These are phyloP conservation scores for Varanus salvator DNA, from an alignment of 2,113 vertebrate genomes.

Conservation along the genomic window DNA sequence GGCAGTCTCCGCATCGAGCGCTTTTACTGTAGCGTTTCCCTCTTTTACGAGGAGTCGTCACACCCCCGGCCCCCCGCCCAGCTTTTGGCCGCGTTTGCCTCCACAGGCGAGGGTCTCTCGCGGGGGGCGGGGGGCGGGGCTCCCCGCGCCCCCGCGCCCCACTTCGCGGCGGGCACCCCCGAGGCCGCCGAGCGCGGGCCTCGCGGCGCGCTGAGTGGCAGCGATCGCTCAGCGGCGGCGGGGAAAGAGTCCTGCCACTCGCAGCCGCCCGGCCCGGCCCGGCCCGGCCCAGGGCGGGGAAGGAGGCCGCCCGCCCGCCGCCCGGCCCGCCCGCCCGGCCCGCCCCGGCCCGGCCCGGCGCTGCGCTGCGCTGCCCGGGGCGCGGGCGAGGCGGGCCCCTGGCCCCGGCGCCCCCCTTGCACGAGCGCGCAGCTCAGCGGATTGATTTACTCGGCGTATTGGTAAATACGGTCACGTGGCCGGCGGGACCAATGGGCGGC, in stretches of 20 bases:
- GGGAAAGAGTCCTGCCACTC: slow-evolving; percentile 84
- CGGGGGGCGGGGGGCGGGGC: not conserved
- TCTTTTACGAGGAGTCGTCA: slow-evolving; percentile 72
- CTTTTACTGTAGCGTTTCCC: slow-evolving; percentile 71
- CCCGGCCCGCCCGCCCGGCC: too few relatives aligned
- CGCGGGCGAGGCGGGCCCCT: too few relatives aligned
- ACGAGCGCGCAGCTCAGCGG: slow-evolving; percentile 79
- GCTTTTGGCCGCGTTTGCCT: slow-evolving; percentile 67
- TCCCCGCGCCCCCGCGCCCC: too few relatives aligned
- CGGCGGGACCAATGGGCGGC: slow-evolving; percentile 96
- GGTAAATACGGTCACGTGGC: slow-evolving; percentile 99
- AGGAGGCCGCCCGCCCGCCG: not conserved
- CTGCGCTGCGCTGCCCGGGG: too few relatives aligned
- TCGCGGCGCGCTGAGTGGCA: slow-evolving; percentile 76
- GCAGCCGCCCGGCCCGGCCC: too few relatives aligned
- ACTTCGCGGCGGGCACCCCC: slow-evolving; percentile 40
- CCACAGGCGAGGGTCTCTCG: slow-evolving; percentile 67
- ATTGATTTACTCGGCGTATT: slow-evolving; percentile 99
- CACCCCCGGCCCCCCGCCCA: slow-evolving; percentile 59
- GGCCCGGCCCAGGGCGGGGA: too few relatives aligned
- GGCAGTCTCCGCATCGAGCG: slow-evolving; percentile 63
- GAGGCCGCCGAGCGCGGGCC: too few relatives aligned
- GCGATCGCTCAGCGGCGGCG: slow-evolving; percentile 59
- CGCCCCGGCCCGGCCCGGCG: too few relatives aligned
- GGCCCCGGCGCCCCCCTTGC: slow-evolving; percentile 60